Base-by-base conservation (phyloP, 2,113 vertebrate species). In the Epinephelus cyanopodus region DNA sequence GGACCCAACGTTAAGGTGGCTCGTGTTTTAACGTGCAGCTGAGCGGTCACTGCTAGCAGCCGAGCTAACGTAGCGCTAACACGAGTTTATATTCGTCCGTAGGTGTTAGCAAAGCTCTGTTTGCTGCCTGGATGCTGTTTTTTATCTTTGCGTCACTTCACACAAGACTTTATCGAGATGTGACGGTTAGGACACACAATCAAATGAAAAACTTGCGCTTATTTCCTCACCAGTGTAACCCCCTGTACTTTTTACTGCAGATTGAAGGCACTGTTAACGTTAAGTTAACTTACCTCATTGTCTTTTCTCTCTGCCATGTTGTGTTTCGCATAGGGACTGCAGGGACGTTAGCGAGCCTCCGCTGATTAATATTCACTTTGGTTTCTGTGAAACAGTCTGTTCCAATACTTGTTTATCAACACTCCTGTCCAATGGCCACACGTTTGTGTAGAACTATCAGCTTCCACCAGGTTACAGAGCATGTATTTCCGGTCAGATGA, bases 281-380 rank as follows among this genome's bases (percentile, higher is more conserved):
- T 29, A 29, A 5, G 29, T 29, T 29, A 29, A 5, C 29, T 29
- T 83, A 95, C 95, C 94, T 96, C 94, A 84, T 79, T 90, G 80
- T 95, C 94, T 87, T 88, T 91, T 93, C 92, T 94, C 82, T 95
- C 95, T 78, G 94, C 93, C 95, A 95, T 95, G 77, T 92, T 91
- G 45, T 62, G 85, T 66, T 7, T 37, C 27, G 65, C 94, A 94
- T 94, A 73, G 19, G 66, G 58, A n/a, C 89, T 56, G 85, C 76
- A 42, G 65, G 23, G 58, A n/a, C 39, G 67, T 64, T 23, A 14
- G 15, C 72, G 54, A 68, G 12, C 39, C 61, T 69, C 58, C 21
- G 45, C 10, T 15, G 37, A 62, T 27, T 0, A 67, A 71, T 21
- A 29, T 48, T 52, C 53, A 57, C 65, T 57, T 48, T 3, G 17